Evolutionary conservation across 2,113 vertebrate species (phyloP), one percentile per base, ranked within the genome.

Genomic region (Camelus bactrianus): DNA sequence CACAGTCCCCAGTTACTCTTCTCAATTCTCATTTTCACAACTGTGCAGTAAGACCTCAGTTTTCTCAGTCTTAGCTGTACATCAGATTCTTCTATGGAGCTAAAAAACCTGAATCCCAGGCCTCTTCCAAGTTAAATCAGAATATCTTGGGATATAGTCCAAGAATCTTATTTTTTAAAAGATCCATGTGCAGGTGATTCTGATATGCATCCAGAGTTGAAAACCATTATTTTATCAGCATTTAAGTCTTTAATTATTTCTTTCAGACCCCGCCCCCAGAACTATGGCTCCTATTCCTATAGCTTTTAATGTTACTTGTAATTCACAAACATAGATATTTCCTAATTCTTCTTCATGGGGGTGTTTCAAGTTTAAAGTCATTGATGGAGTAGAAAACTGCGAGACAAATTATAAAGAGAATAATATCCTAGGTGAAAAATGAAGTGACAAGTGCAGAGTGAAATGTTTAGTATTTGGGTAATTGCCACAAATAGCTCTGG

Each of bases 81-180:
- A 75, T 56, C 30, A 70, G 16, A 82, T 19, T 69, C 20, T 30
- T 73, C 82, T 35, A 8, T 52, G 38, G 3, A 84, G 54, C 38
- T 65, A 48, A 54, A 76, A 86, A 79, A 28, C 24, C 50, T 75
- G 58, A 84, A n/a, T 30, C 16, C 38, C 13, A 64, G 56, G 35
- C 10, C 26, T 88, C 26, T 48, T 28, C 62, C 24, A 24, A 19
- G 28, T 48, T 79, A 69, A 84, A 67, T 81, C 26, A 89, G 85
- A 93, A 48, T 42, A 46, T 64, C n/a, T 89, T 54, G 14, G 26
- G 62, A 62, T 87, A 1, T 60, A 75, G 9, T 15, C 28, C n/a
- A 52, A 35, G 15, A 85, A 92, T 56, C 30, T 35, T 56, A 11
- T 87, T 92, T 96, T 91, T 95, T 95, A 30, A 48, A 64, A 50